These are phyloP conservation scores for Oxycera nigricornis DNA, from an alignment of 2,888 invertebrate genomes.

Conservation along the genomic window DNA sequence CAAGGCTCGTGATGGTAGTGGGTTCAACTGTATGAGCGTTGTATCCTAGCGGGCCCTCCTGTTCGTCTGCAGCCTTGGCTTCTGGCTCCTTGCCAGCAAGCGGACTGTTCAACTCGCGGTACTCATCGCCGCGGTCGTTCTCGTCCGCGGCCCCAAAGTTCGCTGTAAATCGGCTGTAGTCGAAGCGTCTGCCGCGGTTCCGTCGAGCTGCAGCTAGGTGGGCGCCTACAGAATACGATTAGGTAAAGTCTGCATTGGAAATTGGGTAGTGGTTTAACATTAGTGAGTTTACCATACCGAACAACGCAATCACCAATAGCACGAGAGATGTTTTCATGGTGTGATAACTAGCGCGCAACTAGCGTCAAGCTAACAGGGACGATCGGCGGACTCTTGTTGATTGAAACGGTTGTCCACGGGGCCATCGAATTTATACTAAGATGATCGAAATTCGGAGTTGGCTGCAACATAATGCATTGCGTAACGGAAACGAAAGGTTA, in stretches of 20 bases:
- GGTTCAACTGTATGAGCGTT: background rate
- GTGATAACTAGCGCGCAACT: background rate
- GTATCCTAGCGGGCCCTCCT: background rate
- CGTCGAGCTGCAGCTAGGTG: background rate
- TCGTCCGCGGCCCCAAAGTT: background rate
- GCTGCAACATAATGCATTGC: background rate
- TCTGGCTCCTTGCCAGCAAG: background rate
- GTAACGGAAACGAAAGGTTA: background rate
- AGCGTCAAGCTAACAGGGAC: background rate
- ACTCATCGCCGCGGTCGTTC: slow-evolving; percentile 16
- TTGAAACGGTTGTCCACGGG: background rate
- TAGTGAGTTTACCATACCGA: background rate
- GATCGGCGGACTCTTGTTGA: background rate
- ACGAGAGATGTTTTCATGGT: slow-evolving; percentile 9
- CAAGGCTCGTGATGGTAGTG: background rate
- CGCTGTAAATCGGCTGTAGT: background rate
- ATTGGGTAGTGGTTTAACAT: background rate
- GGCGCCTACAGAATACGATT: background rate
- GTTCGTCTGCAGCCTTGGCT: background rate
- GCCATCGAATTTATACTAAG: slow-evolving; percentile 4
- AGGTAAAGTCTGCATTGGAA: no score
- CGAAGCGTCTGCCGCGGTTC: background rate
- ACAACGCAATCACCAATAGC: slow-evolving; percentile 4
- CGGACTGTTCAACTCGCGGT: background rate
- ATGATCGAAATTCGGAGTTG: background rate